Evolutionary conservation across 2,113 vertebrate species (phyloP).

Genomic region (Mionectes macconnelli): DNA sequence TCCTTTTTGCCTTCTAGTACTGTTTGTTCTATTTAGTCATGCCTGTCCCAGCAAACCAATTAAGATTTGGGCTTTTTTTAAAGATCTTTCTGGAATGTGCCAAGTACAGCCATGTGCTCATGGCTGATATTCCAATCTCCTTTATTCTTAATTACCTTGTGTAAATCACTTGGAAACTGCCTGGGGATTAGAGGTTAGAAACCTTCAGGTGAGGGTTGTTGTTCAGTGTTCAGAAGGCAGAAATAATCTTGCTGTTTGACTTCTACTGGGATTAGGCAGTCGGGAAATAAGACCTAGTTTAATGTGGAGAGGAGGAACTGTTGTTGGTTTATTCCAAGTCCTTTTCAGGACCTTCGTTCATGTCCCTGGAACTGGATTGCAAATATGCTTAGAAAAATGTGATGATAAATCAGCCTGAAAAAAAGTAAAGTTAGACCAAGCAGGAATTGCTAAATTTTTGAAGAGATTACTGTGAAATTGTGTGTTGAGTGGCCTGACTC

Average conservation of each 20-base stretch:
- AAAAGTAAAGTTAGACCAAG: neutral
- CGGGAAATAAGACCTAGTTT: neutral
- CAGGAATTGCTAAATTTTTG: neutral
- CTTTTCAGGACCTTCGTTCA: neutral
- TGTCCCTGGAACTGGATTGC: neutral
- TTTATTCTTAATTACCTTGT: neutral
- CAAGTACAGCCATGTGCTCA: neutral
- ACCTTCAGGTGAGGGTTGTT: neutral
- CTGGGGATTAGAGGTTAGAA: neutral
- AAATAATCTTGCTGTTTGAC: neutral
- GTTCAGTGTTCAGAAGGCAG: neutral
- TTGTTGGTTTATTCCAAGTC: neutral
- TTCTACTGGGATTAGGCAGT: neutral
- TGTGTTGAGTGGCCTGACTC: neutral
- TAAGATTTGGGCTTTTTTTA: neutral
- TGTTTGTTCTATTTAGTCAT: neutral
- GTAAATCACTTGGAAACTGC: neutral
- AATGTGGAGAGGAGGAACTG: neutral
- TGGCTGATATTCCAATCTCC: neutral
- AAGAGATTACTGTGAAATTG: neutral
- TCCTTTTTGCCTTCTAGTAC: neutral
- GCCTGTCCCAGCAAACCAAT: neutral
- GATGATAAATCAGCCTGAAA: neutral
- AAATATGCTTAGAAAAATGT: neutral
- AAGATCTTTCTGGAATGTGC: neutral